Conservation (phyloP, 2,888 invertebrate species). For the Plagiodera versicolora region DNA sequence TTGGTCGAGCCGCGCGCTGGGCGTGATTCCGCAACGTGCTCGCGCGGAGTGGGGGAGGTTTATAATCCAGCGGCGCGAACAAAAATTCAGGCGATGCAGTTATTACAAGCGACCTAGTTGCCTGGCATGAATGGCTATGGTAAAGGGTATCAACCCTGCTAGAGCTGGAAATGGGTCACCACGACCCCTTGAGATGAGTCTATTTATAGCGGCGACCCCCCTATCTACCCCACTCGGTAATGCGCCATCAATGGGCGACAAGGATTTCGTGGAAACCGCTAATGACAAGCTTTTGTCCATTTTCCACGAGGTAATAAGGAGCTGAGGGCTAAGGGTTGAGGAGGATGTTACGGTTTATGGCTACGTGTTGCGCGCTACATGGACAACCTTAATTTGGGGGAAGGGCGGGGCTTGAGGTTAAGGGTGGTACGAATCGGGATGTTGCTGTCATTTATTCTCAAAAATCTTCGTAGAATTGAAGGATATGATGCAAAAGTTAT, state of each 20-base stretch:
- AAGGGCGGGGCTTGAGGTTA: no score
- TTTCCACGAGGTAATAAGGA: not conserved
- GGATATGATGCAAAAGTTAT: no score
- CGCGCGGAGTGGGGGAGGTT: constrained; percentile 12
- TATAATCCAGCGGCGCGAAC: not conserved
- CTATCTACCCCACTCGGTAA: no score
- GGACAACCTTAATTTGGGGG: no score
- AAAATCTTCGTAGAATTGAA: no score
- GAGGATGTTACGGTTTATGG: not conserved
- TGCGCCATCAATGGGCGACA: no score
- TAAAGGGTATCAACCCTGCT: constrained; percentile 52
- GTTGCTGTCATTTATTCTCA: no score
- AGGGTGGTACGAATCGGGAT: no score
- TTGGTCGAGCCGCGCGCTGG: not conserved
- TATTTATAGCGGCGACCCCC: constrained; percentile 2
- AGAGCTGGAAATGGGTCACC: constrained; percentile 42
- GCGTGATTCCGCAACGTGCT: not conserved
- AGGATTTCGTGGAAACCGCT: no score
- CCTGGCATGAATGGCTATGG: constrained; percentile 39
- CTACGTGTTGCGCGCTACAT: no score
- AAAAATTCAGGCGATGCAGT: not conserved
- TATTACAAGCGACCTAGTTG: constrained; percentile 46
- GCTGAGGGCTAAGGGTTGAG: not conserved
- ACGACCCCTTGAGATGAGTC: not conserved
- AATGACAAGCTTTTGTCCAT: not conserved